A percentile compares a stretch with the other conserved stretches of the same genome.
These are phyloP conservation scores for Cydia fagiglandana DNA, from an alignment of 1,140 invertebrate genomes.

Conservation along the genomic window DNA sequence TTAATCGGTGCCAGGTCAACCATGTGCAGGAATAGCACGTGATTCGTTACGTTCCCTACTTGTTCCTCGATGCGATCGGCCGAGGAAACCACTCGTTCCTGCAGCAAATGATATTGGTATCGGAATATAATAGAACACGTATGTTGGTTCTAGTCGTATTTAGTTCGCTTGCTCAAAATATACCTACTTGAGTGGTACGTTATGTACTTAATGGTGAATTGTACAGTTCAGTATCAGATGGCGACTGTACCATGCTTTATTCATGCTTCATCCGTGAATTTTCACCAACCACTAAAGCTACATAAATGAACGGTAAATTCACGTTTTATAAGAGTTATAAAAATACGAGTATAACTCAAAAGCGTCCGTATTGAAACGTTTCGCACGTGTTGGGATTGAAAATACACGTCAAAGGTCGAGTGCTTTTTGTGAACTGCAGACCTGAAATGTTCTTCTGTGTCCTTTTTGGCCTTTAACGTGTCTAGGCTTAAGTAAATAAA, in stretches of 20 bases:
- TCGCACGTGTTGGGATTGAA: not conserved
- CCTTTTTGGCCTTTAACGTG: not conserved
- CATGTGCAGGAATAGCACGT: conserved; percentile 12
- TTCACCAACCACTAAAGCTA: too few species aligned
- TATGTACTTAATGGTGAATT: too few species aligned
- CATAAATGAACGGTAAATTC: not conserved
- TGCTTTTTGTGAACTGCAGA: not conserved
- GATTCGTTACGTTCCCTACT: conserved; percentile 2
- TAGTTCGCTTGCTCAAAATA: too few species aligned
- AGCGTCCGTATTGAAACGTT: not conserved
- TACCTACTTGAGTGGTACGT: too few species aligned
- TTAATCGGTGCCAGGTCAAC: conserved; percentile 7
- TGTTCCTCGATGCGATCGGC: not conserved
- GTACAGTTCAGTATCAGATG: too few species aligned
- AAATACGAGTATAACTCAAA: not conserved
- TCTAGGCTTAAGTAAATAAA: not conserved
- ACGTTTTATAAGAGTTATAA: not conserved
- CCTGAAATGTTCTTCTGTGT: not conserved
- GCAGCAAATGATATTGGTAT: not conserved
- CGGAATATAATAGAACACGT: not conserved
- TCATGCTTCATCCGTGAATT: too few species aligned
- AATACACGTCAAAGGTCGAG: not conserved
- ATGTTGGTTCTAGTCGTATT: not conserved
- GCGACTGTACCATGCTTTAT: too few species aligned
- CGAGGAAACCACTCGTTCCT: not conserved